phyloP scores from a whole-genome alignment of 1,140 invertebrate species.

The Penaeus japonicus region DNA sequence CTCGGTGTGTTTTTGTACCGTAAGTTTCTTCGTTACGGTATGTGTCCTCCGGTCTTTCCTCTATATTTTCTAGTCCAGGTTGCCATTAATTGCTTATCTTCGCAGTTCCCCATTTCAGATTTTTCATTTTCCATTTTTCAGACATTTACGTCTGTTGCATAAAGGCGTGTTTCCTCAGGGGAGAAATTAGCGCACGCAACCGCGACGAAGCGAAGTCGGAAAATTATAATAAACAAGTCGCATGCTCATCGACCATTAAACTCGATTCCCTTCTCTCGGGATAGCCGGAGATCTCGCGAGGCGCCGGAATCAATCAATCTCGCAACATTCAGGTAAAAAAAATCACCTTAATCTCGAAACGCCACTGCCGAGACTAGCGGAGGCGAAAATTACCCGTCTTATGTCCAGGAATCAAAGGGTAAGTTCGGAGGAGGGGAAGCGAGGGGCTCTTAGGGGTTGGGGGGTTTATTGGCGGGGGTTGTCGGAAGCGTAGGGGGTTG shows the following conservation, averaged over 20 bases:
- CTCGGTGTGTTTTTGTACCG: too few species aligned
- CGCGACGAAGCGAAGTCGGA: too few species aligned
- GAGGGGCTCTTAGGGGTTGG: background rate
- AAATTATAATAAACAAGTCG: slow-evolving; percentile 13
- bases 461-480: background rate
- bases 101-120: too few species aligned
- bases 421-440: background rate
- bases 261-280: background rate
- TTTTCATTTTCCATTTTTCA: too few species aligned
- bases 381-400: slow-evolving; percentile 12
- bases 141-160: background rate
- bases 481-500: background rate
- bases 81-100: too few species aligned
- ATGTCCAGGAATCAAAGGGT: background rate
- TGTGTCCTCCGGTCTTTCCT: too few species aligned
- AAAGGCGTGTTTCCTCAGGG: background rate
- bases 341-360: slow-evolving; percentile 17
- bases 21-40: too few species aligned
- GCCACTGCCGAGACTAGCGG: background rate
- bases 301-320: slow-evolving; percentile 32
- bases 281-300: background rate
- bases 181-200: background rate
- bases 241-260: slow-evolving; percentile 17
- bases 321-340: slow-evolving; percentile 21
- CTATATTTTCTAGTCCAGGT: too few species aligned